Evolutionary conservation across 2,888 invertebrate genomes (phyloP).

Genomic region (Theretra japonica): DNA sequence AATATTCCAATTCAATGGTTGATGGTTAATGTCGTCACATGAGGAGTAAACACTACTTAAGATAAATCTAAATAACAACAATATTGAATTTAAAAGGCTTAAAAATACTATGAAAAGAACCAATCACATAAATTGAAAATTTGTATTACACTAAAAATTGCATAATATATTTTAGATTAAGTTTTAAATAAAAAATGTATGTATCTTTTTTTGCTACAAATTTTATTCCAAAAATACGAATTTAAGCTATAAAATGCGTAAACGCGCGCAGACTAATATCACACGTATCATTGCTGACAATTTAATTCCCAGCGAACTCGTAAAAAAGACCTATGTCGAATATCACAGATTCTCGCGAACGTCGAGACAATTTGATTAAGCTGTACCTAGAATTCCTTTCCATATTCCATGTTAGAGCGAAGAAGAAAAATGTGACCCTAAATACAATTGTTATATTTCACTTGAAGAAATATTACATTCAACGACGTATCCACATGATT

Average conservation of each 20-base stretch:
- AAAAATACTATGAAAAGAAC: too few species aligned
- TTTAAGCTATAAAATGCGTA: background rate
- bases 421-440: conserved; percentile 4
- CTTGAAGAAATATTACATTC: conserved; percentile 4
- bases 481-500: background rate
- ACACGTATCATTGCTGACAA: conserved; percentile 9
- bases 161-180: too few species aligned
- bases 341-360: conserved; percentile 6
- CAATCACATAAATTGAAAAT: too few species aligned
- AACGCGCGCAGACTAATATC: background rate
- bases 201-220: too few species aligned
- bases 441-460: conserved; percentile 8
- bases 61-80: too few species aligned
- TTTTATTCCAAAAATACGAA: background rate
- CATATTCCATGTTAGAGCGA: background rate
- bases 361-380: conserved; percentile 16
- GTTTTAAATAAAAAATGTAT: too few species aligned
- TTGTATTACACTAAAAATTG: too few species aligned
- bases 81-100: too few species aligned
- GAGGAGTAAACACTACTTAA: too few species aligned
- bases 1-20: too few species aligned
- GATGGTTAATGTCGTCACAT: too few species aligned
- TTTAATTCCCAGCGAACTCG: background rate
- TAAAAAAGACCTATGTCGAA: background rate
- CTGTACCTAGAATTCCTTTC: conserved; percentile 6